phyloP scores from a whole-genome alignment of 2,888 invertebrate species.

The Nebria brevicollis region DNA sequence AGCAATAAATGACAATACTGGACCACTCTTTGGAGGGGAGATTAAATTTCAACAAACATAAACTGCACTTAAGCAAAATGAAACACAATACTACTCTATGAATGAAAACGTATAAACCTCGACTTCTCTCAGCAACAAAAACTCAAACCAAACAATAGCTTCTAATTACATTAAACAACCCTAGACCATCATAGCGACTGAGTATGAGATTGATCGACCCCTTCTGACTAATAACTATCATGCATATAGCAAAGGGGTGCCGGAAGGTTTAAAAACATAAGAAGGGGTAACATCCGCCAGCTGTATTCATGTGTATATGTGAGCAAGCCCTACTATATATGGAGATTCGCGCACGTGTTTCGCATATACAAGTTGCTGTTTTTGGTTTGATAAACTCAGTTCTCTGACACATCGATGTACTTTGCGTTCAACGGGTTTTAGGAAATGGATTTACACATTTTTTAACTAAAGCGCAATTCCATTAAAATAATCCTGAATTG shows the following conservation, averaged over 20 bases:
- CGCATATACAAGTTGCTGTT: constrained; percentile 27
- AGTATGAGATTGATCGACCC: neutral
- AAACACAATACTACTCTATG: neutral
- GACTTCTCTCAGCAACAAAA: neutral
- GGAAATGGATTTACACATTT: too few species aligned
- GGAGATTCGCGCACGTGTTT: constrained; percentile 16
- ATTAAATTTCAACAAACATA: neutral
- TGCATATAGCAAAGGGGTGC: too few species aligned
- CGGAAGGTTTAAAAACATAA: neutral
- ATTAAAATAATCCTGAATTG: too few species aligned
- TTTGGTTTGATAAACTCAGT: neutral
- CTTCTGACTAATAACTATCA: too few species aligned
- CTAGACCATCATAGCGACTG: neutral
- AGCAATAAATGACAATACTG: too few species aligned
- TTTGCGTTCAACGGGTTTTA: neutral
- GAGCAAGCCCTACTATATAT: constrained; percentile 31
- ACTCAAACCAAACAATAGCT: neutral
- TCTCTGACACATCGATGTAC: neutral
- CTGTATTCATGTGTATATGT: neutral
- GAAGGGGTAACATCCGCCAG: constrained; percentile 4
- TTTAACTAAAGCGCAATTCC: too few species aligned
- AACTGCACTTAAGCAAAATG: neutral
- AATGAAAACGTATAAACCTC: neutral
- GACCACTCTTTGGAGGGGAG: too few species aligned
- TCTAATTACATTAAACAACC: neutral